These are phyloP conservation scores for Aethes cnicana DNA, from an alignment of 2,888 invertebrate species.

Conservation along the genomic window DNA sequence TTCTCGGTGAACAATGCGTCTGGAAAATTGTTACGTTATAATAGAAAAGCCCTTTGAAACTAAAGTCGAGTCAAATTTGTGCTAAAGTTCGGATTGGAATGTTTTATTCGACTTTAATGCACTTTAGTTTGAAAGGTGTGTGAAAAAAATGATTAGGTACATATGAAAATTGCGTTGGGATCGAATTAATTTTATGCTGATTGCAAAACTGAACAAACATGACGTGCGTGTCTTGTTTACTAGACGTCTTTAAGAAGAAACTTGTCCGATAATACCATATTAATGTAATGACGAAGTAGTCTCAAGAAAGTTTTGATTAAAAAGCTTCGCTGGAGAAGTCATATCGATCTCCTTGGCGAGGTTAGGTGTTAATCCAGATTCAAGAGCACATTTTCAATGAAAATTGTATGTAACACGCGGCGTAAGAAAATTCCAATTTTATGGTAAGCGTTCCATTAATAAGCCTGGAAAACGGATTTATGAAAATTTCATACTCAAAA, in stretches of 20 bases:
- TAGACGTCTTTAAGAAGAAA: no score
- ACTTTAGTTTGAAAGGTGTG: slow-evolving; percentile 10
- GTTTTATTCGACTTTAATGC: background rate
- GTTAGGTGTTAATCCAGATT: slow-evolving; percentile 42
- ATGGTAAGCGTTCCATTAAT: no score
- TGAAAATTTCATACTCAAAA: no score
- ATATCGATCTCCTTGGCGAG: slow-evolving; percentile 55
- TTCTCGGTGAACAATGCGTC: slow-evolving; percentile 93
- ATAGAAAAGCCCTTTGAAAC: slow-evolving; percentile 48
- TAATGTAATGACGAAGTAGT: background rate
- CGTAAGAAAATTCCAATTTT: no score
- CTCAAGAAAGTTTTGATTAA: slow-evolving; percentile 48
- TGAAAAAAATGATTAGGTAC: no score
- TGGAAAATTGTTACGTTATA: slow-evolving; percentile 83
- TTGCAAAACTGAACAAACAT: no score
- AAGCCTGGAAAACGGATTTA: no score
- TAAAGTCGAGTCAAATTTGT: slow-evolving; percentile 1
- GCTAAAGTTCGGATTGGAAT: background rate
- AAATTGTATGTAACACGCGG: background rate
- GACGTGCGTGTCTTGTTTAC: no score
- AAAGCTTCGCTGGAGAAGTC: slow-evolving; percentile 55
- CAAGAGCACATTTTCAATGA: background rate
- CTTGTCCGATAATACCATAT: background rate
- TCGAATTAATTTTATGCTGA: no score
- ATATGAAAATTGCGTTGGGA: no score